Conservation (phyloP, 2,888 invertebrate genomes). For the Oegoconia quadripuncta region DNA sequence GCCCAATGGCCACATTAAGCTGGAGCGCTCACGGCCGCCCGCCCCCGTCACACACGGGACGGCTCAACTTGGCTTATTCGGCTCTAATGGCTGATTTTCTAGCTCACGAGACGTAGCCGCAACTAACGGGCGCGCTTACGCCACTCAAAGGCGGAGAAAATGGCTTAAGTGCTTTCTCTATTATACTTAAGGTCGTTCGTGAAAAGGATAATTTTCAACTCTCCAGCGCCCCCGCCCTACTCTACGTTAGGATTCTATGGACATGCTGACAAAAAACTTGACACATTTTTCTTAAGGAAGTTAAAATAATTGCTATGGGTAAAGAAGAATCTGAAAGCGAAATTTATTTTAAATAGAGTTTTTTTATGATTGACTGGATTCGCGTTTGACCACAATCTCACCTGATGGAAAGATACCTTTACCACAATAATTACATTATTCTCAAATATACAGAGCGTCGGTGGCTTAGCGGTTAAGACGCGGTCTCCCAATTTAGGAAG, state of each 20-base stretch:
- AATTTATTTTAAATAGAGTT: too few relatives aligned
- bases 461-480: too few relatives aligned
- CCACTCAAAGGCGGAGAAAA: slow-evolving; percentile 79
- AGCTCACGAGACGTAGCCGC: slow-evolving; percentile 72
- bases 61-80: slow-evolving; percentile 55
- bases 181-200: slow-evolving; percentile 78
- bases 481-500: too few relatives aligned
- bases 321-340: too few relatives aligned
- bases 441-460: too few relatives aligned
- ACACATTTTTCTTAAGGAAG: too few relatives aligned
- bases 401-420: too few relatives aligned
- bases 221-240: slow-evolving; percentile 59
- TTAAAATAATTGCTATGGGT: too few relatives aligned
- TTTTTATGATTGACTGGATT: too few relatives aligned
- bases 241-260: slow-evolving; percentile 44
- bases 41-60: slow-evolving; percentile 41
- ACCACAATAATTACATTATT: too few relatives aligned
- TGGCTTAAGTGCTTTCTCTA: slow-evolving; percentile 80
- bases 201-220: slow-evolving; percentile 80
- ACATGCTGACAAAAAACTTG: too few relatives aligned
- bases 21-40: slow-evolving; percentile 46
- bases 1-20: slow-evolving; percentile 73
- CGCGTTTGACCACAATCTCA: too few relatives aligned
- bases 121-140: slow-evolving; percentile 75
- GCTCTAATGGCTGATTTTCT: slow-evolving; percentile 75